phyloP scores from a whole-genome alignment of 2,888 invertebrate genomes.

The Tetranychus truncatus region DNA sequence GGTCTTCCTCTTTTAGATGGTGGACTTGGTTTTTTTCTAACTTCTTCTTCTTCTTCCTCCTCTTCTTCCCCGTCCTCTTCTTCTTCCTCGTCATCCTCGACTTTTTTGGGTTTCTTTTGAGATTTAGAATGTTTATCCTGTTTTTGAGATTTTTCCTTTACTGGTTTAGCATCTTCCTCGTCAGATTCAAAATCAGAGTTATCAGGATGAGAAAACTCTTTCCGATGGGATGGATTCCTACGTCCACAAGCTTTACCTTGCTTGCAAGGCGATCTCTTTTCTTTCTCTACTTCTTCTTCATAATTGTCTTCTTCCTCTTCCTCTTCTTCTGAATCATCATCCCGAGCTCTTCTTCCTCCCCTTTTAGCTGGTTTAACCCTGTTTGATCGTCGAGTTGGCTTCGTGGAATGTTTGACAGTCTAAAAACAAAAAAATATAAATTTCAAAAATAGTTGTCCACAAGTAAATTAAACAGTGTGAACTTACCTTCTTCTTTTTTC shows the following conservation, averaged over 20 bases:
- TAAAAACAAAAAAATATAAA: no score
- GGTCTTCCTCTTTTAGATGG: background rate
- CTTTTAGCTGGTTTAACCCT: conserved; percentile 16
- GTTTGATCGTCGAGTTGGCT: conserved; percentile 13
- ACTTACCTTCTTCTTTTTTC: conserved; percentile 21
- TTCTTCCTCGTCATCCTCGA: background rate
- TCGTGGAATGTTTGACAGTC: background rate
- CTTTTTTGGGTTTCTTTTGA: background rate
- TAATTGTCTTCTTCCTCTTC: conserved; percentile 23
- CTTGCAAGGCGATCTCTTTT: conserved; percentile 19
- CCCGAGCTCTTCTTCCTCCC: conserved; percentile 18
- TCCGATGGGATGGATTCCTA: conserved; percentile 23
- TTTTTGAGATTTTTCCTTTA: conserved; percentile 14
- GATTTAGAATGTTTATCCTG: background rate
- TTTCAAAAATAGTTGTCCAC: background rate
- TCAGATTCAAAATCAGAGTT: conserved; percentile 24
- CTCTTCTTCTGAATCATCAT: conserved; percentile 16
- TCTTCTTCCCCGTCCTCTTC: conserved; percentile 15
- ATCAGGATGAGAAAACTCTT: conserved; percentile 26
- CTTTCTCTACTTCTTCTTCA: conserved; percentile 15
- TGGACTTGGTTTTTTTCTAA: background rate
- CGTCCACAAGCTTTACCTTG: conserved; percentile 21
- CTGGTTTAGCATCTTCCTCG: conserved; percentile 13
- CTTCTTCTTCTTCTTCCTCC: conserved; percentile 13
- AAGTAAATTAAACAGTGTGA: background rate